These are phyloP conservation scores for Xiphophorus maculatus DNA, from an alignment of 2,113 vertebrate species.

Conservation along the genomic window DNA sequence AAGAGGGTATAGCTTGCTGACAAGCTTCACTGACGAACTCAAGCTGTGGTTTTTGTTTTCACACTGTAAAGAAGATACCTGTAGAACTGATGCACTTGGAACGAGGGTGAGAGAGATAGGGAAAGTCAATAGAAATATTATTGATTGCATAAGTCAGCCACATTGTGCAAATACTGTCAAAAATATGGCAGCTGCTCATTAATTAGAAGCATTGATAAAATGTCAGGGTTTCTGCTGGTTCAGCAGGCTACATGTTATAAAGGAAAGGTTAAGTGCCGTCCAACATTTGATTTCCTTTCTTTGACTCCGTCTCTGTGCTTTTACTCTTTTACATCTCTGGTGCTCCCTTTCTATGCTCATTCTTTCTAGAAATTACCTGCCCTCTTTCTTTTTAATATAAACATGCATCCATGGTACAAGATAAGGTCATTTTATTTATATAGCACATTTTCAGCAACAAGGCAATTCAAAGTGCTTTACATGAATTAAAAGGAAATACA, in stretches of 20 bases:
- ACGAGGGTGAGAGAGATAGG: conserved; percentile 24
- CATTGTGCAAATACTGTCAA: conserved; percentile 71
- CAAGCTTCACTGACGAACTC: neutral
- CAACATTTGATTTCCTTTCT: conserved; percentile 72
- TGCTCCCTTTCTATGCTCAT: neutral
- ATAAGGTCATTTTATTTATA: too few species aligned
- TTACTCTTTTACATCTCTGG: conserved; percentile 21
- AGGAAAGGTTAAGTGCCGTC: conserved; percentile 77
- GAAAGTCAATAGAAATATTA: conserved; percentile 55
- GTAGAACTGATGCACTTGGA: conserved; percentile 20
- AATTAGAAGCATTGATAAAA: conserved; percentile 78
- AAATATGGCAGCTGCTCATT: conserved; percentile 71
- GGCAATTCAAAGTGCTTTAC: too few species aligned
- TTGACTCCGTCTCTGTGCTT: conserved; percentile 17
- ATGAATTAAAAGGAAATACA: too few species aligned
- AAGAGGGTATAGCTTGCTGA: neutral
- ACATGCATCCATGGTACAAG: neutral
- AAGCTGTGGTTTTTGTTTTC: neutral
- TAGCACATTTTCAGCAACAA: too few species aligned
- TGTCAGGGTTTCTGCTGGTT: conserved; percentile 73
- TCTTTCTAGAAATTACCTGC: neutral
- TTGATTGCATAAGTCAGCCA: conserved; percentile 66
- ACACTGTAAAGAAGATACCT: neutral
- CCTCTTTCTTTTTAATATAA: neutral
- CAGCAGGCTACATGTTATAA: conserved; percentile 77